Evolutionary conservation across 2,113 vertebrate genomes (phyloP).

Genomic region (Saguinus imperator): DNA sequence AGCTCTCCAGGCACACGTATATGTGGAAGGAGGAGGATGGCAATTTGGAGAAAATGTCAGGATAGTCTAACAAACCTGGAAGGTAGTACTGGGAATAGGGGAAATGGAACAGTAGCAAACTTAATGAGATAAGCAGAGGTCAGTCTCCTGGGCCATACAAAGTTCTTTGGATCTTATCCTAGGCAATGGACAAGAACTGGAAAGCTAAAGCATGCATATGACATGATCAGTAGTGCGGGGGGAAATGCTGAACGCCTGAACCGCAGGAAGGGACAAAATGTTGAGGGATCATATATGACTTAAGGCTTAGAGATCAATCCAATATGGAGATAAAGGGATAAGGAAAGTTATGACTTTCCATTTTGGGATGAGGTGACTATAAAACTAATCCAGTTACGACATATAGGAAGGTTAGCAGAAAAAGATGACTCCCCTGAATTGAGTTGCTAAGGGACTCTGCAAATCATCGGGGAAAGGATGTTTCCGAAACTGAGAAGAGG

Average conservation of each 20-base stretch:
- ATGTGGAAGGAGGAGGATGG: background rate
- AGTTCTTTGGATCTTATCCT: background rate
- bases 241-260: background rate
- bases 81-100: background rate
- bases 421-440: background rate
- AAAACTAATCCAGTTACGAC: background rate
- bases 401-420: background rate
- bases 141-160: background rate
- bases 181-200: background rate
- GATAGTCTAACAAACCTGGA: background rate
- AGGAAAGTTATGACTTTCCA: background rate
- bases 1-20: background rate
- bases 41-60: background rate
- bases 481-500: background rate
- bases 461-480: background rate
- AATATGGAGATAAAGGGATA: background rate
- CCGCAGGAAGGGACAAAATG: background rate
- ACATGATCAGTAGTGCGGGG: no score
- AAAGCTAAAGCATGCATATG: background rate
- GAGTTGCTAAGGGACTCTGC: background rate
- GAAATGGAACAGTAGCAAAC: background rate
- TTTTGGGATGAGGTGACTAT: background rate
- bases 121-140: background rate
- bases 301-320: background rate
- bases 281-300: background rate